Evolutionary conservation across 2,797 vertebrate genomes (phyloP).

Genomic region (Amblyraja radiata): DNA sequence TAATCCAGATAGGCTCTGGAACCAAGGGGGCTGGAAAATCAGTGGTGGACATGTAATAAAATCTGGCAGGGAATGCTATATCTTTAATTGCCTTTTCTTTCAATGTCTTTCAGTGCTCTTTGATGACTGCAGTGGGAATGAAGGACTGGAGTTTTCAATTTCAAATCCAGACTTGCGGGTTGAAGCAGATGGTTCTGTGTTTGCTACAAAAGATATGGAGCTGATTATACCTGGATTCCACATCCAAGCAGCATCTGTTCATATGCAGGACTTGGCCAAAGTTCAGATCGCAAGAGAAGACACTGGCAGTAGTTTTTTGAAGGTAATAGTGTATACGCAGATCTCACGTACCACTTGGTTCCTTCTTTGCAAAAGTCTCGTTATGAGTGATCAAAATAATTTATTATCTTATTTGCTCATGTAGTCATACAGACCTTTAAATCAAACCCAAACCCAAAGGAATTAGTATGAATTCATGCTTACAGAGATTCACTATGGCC

Average conservation of each 20-base stretch:
- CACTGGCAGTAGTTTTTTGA: constrained; percentile 54
- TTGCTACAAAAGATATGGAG: constrained; percentile 62
- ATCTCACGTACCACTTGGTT: background rate
- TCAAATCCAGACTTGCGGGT: constrained; percentile 81
- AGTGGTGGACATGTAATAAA: background rate
- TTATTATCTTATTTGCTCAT: background rate
- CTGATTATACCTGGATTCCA: constrained; percentile 62
- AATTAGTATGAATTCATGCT: background rate
- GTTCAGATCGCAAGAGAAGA: constrained; percentile 65
- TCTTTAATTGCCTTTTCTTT: constrained; percentile 17
- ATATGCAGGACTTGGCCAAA: constrained; percentile 74
- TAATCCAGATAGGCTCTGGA: too few relatives aligned
- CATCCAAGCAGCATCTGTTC: constrained; percentile 66
- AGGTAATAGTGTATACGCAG: constrained; percentile 58
- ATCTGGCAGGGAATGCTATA: background rate
- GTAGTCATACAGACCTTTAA: background rate
- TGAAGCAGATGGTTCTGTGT: constrained; percentile 65
- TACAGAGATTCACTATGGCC: background rate
- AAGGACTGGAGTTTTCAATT: constrained; percentile 71
- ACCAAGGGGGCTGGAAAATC: too few relatives aligned
- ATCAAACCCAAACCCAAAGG: background rate
- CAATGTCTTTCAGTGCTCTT: constrained; percentile 69
- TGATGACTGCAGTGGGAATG: constrained; percentile 81
- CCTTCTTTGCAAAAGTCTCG: background rate
- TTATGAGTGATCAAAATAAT: background rate